These are phyloP conservation scores for Adelges cooleyi DNA, from an alignment of 1,140 invertebrate species.

Conservation along the genomic window DNA sequence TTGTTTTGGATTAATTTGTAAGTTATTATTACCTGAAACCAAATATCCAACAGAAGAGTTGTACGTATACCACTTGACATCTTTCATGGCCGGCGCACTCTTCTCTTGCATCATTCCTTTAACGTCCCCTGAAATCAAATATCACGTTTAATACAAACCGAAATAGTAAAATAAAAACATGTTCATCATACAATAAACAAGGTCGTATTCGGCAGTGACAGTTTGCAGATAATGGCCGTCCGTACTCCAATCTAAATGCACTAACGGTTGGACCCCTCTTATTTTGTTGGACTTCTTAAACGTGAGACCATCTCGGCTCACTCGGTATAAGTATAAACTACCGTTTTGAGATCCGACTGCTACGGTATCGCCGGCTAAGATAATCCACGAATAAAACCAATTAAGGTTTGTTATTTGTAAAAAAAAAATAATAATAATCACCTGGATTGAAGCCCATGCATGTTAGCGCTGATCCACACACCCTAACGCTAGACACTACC, in stretches of 20 bases:
- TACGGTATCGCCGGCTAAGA: constrained; percentile 70
- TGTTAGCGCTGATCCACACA: constrained; percentile 70
- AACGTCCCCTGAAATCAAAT: constrained; percentile 67
- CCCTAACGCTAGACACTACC: constrained; percentile 66
- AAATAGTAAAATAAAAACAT: not conserved
- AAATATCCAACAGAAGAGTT: constrained; percentile 73
- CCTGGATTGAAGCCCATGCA: constrained; percentile 78
- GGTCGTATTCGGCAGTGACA: constrained; percentile 83
- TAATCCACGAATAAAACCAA: not conserved
- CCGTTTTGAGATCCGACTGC: constrained; percentile 85
- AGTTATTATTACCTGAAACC: constrained; percentile 56
- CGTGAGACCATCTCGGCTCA: constrained; percentile 71
- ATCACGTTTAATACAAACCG: too few relatives aligned
- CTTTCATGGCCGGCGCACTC: constrained; percentile 74
- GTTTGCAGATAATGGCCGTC: constrained; percentile 77
- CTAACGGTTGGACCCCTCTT: constrained; percentile 63
- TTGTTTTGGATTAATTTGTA: not conserved
- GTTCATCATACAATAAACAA: constrained; percentile 66
- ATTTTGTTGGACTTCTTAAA: constrained; percentile 82
- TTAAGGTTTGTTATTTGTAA: not conserved
- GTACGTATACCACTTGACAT: constrained; percentile 76
- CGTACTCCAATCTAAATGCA: constrained; percentile 81
- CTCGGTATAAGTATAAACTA: constrained; percentile 70
- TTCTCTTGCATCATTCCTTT: constrained; percentile 71
- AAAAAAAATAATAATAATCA: constrained; percentile 38